phyloP scores from a whole-genome alignment of 2,888 invertebrate species.

The Cetonia aurata region DNA sequence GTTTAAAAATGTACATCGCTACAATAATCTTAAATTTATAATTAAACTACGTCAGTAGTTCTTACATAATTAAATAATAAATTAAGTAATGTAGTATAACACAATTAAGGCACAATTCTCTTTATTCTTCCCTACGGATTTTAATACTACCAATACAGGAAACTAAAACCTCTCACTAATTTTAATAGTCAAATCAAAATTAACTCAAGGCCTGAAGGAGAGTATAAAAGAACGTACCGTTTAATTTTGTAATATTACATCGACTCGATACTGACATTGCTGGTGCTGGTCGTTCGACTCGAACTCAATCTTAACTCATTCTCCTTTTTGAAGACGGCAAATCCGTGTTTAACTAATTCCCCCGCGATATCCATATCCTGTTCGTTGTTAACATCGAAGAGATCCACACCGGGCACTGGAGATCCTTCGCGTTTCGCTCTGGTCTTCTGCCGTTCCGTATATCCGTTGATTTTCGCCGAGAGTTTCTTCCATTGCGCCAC shows the following conservation, averaged over 20 bases:
- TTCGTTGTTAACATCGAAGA: slow-evolving; percentile 78
- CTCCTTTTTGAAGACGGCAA: slow-evolving; percentile 67
- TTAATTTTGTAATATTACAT: slow-evolving; percentile 16
- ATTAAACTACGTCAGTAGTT: neutral
- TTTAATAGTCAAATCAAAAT: neutral
- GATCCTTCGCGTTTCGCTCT: slow-evolving; percentile 73
- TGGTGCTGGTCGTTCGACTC: slow-evolving; percentile 58
- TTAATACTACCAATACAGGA: slow-evolving; percentile 14
- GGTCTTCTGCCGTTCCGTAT: slow-evolving; percentile 70
- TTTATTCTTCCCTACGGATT: slow-evolving; percentile 3
- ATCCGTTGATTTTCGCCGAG: slow-evolving; percentile 81
- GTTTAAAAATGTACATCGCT: slow-evolving; percentile 2
- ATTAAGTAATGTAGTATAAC: neutral
- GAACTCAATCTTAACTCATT: slow-evolving; percentile 40
- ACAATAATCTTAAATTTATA: neutral
- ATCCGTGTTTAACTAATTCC: slow-evolving; percentile 72
- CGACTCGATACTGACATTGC: slow-evolving; percentile 60
- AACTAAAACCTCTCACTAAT: neutral
- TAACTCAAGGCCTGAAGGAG: neutral
- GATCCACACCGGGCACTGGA: slow-evolving; percentile 82
- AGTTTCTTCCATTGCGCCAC: slow-evolving; percentile 86
- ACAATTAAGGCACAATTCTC: slow-evolving; percentile 30
- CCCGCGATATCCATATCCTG: slow-evolving; percentile 74
- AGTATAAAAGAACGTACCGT: neutral
- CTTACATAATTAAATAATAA: neutral